Evolutionary conservation across 2,797 vertebrate genomes (phyloP).

Genomic region (Danio albolineatus): DNA sequence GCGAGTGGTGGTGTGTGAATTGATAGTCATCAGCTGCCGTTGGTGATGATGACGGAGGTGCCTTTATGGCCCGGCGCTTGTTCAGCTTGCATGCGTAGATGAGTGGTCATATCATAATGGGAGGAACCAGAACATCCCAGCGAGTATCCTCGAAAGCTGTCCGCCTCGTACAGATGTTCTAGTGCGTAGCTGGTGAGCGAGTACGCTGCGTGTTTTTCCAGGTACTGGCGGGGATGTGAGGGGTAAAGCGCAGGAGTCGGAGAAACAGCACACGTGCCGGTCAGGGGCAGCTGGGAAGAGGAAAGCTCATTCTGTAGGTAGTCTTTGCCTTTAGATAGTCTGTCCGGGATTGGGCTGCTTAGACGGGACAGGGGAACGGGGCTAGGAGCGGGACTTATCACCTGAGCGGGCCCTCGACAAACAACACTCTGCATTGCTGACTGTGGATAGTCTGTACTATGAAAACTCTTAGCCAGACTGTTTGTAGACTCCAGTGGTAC

Average conservation of each 20-base stretch:
- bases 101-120: slow-evolving; percentile 89
- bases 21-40: slow-evolving; percentile 90
- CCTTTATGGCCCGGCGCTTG: slow-evolving; percentile 91
- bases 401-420: slow-evolving; percentile 81
- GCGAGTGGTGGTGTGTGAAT: background rate
- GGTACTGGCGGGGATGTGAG: slow-evolving; percentile 82
- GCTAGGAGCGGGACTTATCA: slow-evolving; percentile 84
- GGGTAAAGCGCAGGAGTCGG: slow-evolving; percentile 83
- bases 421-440: slow-evolving; percentile 79
- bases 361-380: slow-evolving; percentile 87
- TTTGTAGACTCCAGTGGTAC: slow-evolving; percentile 83
- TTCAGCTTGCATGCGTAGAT: slow-evolving; percentile 90
- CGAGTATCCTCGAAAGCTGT: slow-evolving; percentile 90
- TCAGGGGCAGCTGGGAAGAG: slow-evolving; percentile 78
- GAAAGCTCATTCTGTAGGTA: slow-evolving; percentile 87
- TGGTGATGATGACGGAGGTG: slow-evolving; percentile 97
- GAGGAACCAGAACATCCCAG: slow-evolving; percentile 82
- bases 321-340: slow-evolving; percentile 90
- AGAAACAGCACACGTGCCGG: slow-evolving; percentile 68
- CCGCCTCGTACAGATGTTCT: slow-evolving; percentile 93
- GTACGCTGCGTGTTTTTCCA: slow-evolving; percentile 91
- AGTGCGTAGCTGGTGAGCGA: slow-evolving; percentile 92
- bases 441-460: slow-evolving; percentile 80
- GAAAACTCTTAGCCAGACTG: slow-evolving; percentile 87
- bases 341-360: slow-evolving; percentile 88